Conservation (phyloP, 2,113 vertebrate species). For the Apeltes quadracus region DNA sequence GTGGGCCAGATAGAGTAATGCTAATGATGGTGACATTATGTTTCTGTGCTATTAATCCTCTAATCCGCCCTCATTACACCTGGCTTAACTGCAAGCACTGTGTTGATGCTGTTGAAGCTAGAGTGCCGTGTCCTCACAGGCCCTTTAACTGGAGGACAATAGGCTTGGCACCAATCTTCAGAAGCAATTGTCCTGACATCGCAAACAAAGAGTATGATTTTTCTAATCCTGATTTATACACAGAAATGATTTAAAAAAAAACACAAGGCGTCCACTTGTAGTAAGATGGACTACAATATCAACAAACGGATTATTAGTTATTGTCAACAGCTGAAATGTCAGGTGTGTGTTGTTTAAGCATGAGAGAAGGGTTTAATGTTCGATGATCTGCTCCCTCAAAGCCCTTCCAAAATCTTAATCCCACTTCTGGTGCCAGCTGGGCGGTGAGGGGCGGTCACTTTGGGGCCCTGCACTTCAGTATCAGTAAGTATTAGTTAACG, state of each 20-base stretch:
- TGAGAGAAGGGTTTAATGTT: conserved; percentile 1
- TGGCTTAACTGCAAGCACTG: conserved; percentile 37
- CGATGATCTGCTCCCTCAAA: conserved; percentile 6
- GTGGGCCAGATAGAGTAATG: conserved; percentile 59
- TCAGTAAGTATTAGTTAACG: conserved; percentile 27
- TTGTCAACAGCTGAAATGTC: not conserved
- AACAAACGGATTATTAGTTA: not conserved
- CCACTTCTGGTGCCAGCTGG: conserved; percentile 19
- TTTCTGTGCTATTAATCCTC: conserved; percentile 59
- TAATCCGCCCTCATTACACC: conserved; percentile 47
- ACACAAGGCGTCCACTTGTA: not conserved
- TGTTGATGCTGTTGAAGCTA: conserved; percentile 2
- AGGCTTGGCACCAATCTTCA: not conserved
- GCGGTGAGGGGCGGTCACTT: conserved; percentile 13
- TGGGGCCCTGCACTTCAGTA: conserved; percentile 22
- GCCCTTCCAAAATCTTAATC: not conserved
- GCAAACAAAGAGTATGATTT: no score
- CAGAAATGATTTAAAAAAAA: not conserved
- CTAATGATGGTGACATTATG: conserved; percentile 67
- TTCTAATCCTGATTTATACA: not conserved
- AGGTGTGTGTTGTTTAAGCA: not conserved
- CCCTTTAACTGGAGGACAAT: not conserved
- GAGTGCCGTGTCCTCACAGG: not conserved
- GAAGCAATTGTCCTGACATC: not conserved
- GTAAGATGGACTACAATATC: not conserved